A percentile compares a stretch with the other conserved stretches of the same genome.
Conservation (phyloP, 1,140 invertebrate genomes). For the Tribolium castaneum region DNA sequence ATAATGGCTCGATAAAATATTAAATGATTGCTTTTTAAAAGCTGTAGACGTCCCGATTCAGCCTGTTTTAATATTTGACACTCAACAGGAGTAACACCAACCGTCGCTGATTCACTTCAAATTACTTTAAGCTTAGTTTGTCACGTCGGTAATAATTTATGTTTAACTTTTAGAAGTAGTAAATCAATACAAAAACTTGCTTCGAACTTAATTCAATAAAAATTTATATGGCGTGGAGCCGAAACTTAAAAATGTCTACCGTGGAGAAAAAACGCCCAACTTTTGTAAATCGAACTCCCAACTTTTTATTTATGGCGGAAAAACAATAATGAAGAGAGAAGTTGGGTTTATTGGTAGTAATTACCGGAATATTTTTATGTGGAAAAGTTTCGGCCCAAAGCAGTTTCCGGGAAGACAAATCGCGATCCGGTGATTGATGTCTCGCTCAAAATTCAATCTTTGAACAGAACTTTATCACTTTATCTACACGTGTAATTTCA, state of each 20-base stretch:
- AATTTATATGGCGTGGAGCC: background rate
- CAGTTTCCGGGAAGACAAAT: constrained; percentile 1
- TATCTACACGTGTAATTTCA: too few relatives aligned
- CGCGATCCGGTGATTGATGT: background rate
- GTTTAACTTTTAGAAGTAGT: background rate
- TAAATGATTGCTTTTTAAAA: background rate
- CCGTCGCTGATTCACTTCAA: background rate
- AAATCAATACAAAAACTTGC: background rate
- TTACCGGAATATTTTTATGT: constrained; percentile 31
- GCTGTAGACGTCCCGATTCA: background rate
- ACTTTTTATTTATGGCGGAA: constrained; percentile 21
- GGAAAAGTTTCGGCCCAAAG: background rate
- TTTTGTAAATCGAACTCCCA: constrained; percentile 2
- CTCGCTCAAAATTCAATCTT: background rate
- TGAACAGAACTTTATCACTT: too few relatives aligned
- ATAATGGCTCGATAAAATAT: background rate
- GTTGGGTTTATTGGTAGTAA: constrained; percentile 28
- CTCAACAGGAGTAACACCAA: background rate
- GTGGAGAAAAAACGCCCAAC: background rate
- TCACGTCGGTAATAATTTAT: background rate
- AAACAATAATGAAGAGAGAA: constrained; percentile 34
- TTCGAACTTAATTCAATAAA: background rate
- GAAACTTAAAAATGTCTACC: constrained; percentile 5
- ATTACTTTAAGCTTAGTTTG: background rate
- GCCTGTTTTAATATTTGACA: background rate